Conservation (phyloP, 53 echinoderm and acorn worm genomes). For the Holothuria leucospilota region DNA sequence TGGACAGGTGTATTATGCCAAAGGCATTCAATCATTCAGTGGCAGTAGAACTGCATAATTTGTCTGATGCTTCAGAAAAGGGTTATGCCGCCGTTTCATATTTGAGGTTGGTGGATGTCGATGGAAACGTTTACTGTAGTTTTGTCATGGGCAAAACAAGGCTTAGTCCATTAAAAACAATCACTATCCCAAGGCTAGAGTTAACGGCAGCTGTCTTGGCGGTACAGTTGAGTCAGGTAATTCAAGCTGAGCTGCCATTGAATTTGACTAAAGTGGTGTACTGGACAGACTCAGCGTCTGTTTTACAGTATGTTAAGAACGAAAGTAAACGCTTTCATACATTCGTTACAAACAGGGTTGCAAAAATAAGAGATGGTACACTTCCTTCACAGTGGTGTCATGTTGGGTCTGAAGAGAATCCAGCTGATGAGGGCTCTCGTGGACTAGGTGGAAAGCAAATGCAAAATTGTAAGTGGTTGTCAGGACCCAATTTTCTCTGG, state of each 20-base stretch:
- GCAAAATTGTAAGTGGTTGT: conserved; percentile 55
- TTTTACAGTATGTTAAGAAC: conserved; percentile 61
- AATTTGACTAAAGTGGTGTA: conserved; percentile 18
- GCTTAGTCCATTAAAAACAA: conserved; percentile 61
- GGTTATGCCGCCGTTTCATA: conserved; percentile 71
- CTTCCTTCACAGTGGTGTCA: conserved; percentile 64
- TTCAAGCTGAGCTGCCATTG: conserved; percentile 43
- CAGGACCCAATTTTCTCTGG: conserved; percentile 67
- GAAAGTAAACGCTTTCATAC: conserved; percentile 68
- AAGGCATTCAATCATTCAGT: not conserved
- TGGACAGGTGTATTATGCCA: conserved; percentile 54
- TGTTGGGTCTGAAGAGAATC: conserved; percentile 55
- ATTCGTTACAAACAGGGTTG: conserved; percentile 70
- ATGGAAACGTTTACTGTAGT: conserved; percentile 38
- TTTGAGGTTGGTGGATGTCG: conserved; percentile 39
- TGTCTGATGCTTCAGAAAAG: conserved; percentile 60
- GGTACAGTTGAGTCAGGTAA: conserved; percentile 18
- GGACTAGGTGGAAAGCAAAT: conserved; percentile 51
- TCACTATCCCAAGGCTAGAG: conserved; percentile 70
- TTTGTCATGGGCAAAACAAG: conserved; percentile 72
- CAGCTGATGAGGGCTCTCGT: conserved; percentile 74
- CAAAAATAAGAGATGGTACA: conserved; percentile 52
- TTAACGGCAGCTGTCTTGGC: conserved; percentile 69
- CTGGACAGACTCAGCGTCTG: conserved; percentile 71
- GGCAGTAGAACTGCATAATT: conserved; percentile 43